These are phyloP conservation scores for Notocelia uddmanniana DNA, from an alignment of 2,888 invertebrate species.

Conservation along the genomic window DNA sequence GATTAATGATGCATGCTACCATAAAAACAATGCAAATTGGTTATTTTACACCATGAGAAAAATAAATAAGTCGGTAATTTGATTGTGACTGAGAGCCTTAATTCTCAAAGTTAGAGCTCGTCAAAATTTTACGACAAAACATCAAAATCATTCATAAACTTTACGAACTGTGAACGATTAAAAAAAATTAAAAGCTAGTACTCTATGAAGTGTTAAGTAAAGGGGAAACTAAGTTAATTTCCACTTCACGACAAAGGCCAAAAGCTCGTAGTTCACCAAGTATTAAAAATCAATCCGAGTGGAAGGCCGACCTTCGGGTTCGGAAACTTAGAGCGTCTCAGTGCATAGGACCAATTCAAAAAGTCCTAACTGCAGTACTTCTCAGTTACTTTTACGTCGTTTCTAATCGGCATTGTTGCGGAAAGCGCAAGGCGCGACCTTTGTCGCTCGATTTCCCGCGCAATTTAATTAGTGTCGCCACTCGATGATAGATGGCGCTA, in stretches of 20 bases:
- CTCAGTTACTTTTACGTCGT: background rate
- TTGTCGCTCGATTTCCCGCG: constrained; percentile 84
- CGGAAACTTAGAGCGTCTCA: constrained; percentile 71
- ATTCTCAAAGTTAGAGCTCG: background rate
- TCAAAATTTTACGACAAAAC: constrained; percentile 11
- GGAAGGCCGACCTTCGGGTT: constrained; percentile 78
- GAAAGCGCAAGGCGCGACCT: constrained; percentile 80
- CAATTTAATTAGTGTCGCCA: constrained; percentile 82
- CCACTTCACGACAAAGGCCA: constrained; percentile 71
- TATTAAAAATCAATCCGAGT: constrained; percentile 83
- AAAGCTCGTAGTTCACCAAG: constrained; percentile 72
- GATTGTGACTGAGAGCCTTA: background rate
- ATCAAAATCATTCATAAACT: constrained; percentile 25
- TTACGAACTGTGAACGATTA: constrained; percentile 14
- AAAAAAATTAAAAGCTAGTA: constrained; percentile 29
- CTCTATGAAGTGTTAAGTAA: constrained; percentile 59
- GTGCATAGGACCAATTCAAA: constrained; percentile 57
- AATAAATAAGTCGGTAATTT: background rate
- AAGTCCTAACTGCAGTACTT: background rate
- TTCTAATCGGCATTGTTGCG: constrained; percentile 50
- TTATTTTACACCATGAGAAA: background rate
- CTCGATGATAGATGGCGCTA: constrained; percentile 78
- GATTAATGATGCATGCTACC: too few species aligned
- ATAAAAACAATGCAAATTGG: background rate
- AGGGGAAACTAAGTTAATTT: constrained; percentile 75